Evolutionary conservation across 2,797 vertebrate species (phyloP).

Genomic region (Pteropus rufus): DNA sequence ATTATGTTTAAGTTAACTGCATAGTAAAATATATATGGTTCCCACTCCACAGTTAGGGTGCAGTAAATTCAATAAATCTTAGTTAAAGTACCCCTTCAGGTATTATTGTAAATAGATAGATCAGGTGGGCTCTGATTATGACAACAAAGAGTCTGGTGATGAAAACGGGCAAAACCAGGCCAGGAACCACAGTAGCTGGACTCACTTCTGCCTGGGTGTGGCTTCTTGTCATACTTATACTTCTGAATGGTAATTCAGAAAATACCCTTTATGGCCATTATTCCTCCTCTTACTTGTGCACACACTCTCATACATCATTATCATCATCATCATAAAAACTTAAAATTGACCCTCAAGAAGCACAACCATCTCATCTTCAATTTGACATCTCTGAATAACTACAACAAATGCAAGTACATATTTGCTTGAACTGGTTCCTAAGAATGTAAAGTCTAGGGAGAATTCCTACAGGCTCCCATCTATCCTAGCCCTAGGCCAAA

Average conservation of each 20-base stretch:
- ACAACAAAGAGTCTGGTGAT: neutral
- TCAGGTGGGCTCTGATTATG: neutral
- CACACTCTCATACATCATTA: neutral
- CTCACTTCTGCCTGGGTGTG: conserved; percentile 21
- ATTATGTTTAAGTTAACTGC: conserved; percentile 47
- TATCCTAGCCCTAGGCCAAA: neutral
- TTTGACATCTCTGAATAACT: neutral
- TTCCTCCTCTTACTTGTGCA: neutral
- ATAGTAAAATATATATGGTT: conserved; percentile 41
- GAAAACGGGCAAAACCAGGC: conserved; percentile 2
- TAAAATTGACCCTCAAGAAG: neutral
- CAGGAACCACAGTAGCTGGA: neutral
- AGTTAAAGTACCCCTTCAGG: conserved; percentile 23
- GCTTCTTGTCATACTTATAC: neutral
- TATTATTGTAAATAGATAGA: conserved; percentile 15
- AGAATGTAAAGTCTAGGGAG: neutral
- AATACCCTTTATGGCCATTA: neutral
- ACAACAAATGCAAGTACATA: neutral
- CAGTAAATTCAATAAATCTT: conserved; percentile 16
- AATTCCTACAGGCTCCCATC: neutral
- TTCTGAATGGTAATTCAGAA: neutral
- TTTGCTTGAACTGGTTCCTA: conserved; percentile 15
- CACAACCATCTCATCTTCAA: conserved; percentile 21
- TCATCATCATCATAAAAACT: neutral
- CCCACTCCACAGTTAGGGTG: conserved; percentile 11